These are phyloP conservation scores for Dioctria rufipes DNA, from an alignment of 2,888 invertebrate genomes.

Conservation along the genomic window DNA sequence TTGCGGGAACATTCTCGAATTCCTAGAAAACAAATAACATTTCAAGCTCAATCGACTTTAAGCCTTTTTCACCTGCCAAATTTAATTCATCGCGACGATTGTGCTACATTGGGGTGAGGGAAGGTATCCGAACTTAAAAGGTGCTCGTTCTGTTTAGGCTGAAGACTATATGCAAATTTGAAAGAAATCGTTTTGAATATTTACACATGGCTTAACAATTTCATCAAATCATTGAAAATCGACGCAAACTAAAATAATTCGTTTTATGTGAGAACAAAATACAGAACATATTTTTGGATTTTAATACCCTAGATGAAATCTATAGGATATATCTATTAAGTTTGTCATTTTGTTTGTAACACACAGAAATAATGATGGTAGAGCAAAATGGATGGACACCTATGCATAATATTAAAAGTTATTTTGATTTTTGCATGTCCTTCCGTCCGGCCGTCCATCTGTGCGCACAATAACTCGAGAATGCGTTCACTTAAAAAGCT, in stretches of 20 bases:
- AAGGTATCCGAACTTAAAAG: not conserved
- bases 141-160: no score
- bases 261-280: not conserved
- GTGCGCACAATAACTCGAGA: no score
- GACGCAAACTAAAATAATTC: not conserved
- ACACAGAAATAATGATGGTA: no score
- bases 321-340: no score
- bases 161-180: not conserved
- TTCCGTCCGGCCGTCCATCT: no score
- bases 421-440: no score
- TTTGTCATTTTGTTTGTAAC: no score
- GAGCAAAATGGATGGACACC: no score
- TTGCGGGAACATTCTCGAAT: slow-evolving; percentile 7
- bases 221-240: slow-evolving; percentile 13
- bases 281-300: slow-evolving; percentile 18
- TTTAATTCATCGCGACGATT: not conserved
- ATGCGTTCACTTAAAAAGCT: no score
- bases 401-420: no score
- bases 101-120: no score
- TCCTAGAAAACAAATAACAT: not conserved
- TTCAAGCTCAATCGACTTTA: slow-evolving; percentile 33
- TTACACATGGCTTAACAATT: slow-evolving; percentile 40
- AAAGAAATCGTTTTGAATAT: slow-evolving; percentile 31
- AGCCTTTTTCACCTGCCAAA: slow-evolving; percentile 19
- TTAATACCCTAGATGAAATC: no score